These are phyloP conservation scores for Cynocephalus volans DNA, from an alignment of 2,113 vertebrate genomes.

Conservation along the genomic window DNA sequence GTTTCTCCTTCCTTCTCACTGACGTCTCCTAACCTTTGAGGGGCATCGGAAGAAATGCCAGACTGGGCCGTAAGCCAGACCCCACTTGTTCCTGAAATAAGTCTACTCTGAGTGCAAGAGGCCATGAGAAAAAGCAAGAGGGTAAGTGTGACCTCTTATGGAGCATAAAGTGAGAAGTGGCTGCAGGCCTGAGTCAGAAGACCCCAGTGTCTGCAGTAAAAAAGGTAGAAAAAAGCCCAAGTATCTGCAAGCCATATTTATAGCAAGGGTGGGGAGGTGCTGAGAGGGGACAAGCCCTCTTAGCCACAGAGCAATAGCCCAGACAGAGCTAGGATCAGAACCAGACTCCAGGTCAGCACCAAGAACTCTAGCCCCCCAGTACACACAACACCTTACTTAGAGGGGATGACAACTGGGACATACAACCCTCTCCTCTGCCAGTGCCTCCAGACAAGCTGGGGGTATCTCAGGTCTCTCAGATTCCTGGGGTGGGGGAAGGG, in stretches of 20 bases:
- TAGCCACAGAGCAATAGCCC: not conserved
- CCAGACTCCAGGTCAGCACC: not conserved
- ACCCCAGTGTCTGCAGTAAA: not conserved
- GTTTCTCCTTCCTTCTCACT: constrained; percentile 74
- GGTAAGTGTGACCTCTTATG: constrained; percentile 74
- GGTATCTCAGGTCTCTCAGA: not conserved
- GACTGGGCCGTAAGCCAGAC: constrained; percentile 83
- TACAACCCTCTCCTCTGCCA: not conserved
- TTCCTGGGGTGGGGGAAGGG: not conserved
- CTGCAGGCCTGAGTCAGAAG: not conserved
- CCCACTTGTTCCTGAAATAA: constrained; percentile 86
- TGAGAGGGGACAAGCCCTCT: too few relatives aligned
- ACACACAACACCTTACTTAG: not conserved
- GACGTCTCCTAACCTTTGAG: constrained; percentile 83
- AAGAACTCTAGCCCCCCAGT: not conserved
- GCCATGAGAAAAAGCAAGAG: constrained; percentile 84
- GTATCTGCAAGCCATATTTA: not conserved
- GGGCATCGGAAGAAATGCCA: constrained; percentile 85
- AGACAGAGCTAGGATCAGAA: not conserved
- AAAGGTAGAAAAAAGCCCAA: too few relatives aligned
- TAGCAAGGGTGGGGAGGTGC: not conserved
- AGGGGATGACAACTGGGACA: not conserved
- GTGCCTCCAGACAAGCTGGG: not conserved
- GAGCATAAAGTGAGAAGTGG: constrained; percentile 32
- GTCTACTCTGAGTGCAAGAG: constrained; percentile 83